Evolutionary conservation across 2,888 invertebrate genomes (phyloP), one percentile per base, ranked within the genome.

Genomic region (Penaeus monodon): DNA sequence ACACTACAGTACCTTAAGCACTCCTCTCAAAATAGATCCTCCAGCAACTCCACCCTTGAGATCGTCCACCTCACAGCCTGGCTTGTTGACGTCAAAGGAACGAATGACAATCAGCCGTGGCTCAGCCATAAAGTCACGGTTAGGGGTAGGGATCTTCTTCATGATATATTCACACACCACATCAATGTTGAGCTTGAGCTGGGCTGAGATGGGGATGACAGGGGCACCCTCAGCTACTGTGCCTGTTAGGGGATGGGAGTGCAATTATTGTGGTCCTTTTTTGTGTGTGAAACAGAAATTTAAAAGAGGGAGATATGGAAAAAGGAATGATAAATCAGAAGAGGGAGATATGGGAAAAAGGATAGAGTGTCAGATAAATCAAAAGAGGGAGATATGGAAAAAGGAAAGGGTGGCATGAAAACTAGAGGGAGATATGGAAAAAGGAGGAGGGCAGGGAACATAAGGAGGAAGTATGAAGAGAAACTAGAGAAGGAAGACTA

Each of bases 41-140:
- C 99, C 99, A 86, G 99, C 99, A 49, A 99, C 99, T 49, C 99
- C 99, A 68, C 99, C 99, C 92, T 98, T 97, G 86, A 99, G 94
- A 93, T 99, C 99, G 91, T 97, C 97, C 14, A 99, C 99, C 93
- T 99, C 99, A 92, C 98, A 99, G 76, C 99, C 99, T 8, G 99
- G 99, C 93, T 99, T 99, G 94, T 99, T 99, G 2, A 99, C 99
- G 93, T 99, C 99, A 93, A 99, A 99, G 8, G 99, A 99, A n/a
- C 97, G 95, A 91, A 97, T 97, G 74, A 97, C 97, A 92, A 99
- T 99, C 92, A 99, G 95, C 90, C 98, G 95, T 12, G 99, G 99
- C 89, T 97, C 95, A 0, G 98, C 97, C 20, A 96, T 96, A 92
- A 99, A 99, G 92, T 99, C 99, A 88, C 99, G 94, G 90, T 96